A percentile compares a stretch with the other conserved stretches of the same genome.
Conservation (phyloP, 2,888 invertebrate species). For the Amiota minor region DNA sequence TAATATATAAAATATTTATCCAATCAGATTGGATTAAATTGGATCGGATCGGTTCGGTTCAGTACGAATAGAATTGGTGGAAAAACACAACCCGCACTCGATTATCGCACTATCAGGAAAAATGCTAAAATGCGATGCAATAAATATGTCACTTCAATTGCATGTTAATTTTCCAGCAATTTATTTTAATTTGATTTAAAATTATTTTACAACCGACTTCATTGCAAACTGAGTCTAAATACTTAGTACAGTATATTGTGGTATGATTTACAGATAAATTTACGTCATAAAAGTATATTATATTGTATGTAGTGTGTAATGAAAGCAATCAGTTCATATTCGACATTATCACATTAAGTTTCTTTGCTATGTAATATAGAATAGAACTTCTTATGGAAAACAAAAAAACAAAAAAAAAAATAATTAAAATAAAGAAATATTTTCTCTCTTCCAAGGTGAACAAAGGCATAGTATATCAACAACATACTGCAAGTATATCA, state of each 20-base stretch:
- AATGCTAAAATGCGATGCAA: slow-evolving; percentile 15
- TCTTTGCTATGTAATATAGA: too few species aligned
- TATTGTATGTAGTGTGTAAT: too few species aligned
- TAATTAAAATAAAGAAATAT: not conserved
- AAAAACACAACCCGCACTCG: slow-evolving; percentile 21
- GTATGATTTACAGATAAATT: too few species aligned
- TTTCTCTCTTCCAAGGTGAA: slow-evolving; percentile 19
- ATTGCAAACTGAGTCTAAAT: not conserved
- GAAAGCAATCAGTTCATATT: too few species aligned
- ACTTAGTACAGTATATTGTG: too few species aligned
- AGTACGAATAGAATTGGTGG: too few species aligned
- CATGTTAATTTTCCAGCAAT: slow-evolving; percentile 41
- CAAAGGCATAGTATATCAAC: slow-evolving; percentile 19
- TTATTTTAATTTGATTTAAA: slow-evolving; percentile 36
- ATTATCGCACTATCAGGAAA: not conserved
- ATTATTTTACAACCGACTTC: slow-evolving; percentile 15
- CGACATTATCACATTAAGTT: too few species aligned
- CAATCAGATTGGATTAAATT: not conserved
- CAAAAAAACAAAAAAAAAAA: too few species aligned
- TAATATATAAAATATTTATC: not conserved
- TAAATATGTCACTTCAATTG: slow-evolving; percentile 48
- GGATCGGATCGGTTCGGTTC: too few species aligned
- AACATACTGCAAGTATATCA: slow-evolving; percentile 2
- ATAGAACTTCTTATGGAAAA: not conserved
- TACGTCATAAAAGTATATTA: too few species aligned